Percentiles rank a stretch among this genome's conserved stretches.
These are phyloP conservation scores for Apoderus coryli DNA, from an alignment of 2,888 invertebrate genomes.

Conservation along the genomic window DNA sequence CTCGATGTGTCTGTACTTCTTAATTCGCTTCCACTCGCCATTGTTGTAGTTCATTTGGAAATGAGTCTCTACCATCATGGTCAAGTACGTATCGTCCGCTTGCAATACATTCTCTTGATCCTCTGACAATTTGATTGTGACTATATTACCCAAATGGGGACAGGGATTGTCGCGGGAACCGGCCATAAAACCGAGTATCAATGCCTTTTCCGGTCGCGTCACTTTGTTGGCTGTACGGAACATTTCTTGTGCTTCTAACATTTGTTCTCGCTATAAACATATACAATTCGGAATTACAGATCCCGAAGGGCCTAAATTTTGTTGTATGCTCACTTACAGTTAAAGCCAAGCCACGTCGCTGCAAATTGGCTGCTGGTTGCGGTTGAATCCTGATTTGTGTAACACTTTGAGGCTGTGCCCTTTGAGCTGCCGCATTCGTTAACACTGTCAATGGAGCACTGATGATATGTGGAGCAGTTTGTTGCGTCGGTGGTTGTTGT, in stretches of 20 bases:
- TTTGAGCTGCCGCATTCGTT: conserved; percentile 29
- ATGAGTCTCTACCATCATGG: conserved; percentile 80
- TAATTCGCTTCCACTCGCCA: conserved; percentile 92
- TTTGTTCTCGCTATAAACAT: conserved; percentile 94
- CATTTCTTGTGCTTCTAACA: conserved; percentile 95
- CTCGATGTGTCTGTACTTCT: conserved; percentile 72
- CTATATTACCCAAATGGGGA: conserved; percentile 91
- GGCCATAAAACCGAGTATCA: conserved; percentile 96
- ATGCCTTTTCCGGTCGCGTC: conserved; percentile 90
- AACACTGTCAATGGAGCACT: conserved; percentile 37
- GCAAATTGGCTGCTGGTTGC: conserved; percentile 36
- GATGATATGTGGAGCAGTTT: conserved; percentile 35
- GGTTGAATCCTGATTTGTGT: conserved; percentile 42
- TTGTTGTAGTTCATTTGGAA: conserved; percentile 98
- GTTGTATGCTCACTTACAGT: conserved; percentile 40
- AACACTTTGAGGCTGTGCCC: conserved; percentile 30
- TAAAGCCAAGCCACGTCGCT: conserved; percentile 49
- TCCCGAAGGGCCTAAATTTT: too few relatives aligned
- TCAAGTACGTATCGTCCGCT: conserved; percentile 64
- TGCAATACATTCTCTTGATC: conserved; percentile 78
- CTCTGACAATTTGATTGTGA: conserved; percentile 91
- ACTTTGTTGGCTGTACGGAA: conserved; percentile 92
- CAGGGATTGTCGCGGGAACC: conserved; percentile 96
- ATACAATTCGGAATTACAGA: too few relatives aligned
- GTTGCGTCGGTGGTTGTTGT: conserved; percentile 21